Percentiles rank a stretch among this genome's conserved stretches.
Conservation (phyloP, 2,888 invertebrate species). For the Junonia oenone region DNA sequence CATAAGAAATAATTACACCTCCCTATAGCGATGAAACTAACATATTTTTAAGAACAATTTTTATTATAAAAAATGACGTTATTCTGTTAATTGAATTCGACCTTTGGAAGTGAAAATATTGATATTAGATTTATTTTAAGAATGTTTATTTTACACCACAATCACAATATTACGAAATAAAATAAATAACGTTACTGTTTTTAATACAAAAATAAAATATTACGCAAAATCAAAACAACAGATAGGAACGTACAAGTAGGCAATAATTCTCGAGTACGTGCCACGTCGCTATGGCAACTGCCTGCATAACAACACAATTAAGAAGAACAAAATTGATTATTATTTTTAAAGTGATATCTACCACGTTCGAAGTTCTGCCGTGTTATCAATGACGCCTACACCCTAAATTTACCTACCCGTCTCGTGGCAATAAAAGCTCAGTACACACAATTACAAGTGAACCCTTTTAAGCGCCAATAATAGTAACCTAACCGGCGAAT, state of each 20-base stretch:
- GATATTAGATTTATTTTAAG: too few species aligned
- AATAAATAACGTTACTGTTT: too few species aligned
- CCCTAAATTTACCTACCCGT: conserved; percentile 25
- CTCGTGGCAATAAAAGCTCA: conserved; percentile 25
- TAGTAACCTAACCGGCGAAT: conserved; percentile 22
- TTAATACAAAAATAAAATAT: background rate
- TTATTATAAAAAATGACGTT: too few species aligned
- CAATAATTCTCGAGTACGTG: background rate
- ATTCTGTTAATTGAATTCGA: too few species aligned
- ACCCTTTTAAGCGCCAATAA: conserved; percentile 28
- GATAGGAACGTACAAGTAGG: too few species aligned
- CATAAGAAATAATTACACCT: background rate
- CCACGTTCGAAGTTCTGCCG: background rate
- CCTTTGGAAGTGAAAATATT: too few species aligned
- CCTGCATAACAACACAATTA: background rate
- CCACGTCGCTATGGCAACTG: background rate
- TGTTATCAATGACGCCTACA: conserved; percentile 21
- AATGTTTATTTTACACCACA: background rate
- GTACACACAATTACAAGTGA: conserved; percentile 30
- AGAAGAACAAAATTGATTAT: background rate
- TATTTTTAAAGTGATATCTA: background rate
- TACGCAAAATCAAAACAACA: too few species aligned
- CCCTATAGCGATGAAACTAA: too few species aligned
- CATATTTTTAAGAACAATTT: too few species aligned
- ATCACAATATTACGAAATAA: background rate